phyloP scores from a whole-genome alignment of 1,140 invertebrate species.

The Lucilia sericata region DNA sequence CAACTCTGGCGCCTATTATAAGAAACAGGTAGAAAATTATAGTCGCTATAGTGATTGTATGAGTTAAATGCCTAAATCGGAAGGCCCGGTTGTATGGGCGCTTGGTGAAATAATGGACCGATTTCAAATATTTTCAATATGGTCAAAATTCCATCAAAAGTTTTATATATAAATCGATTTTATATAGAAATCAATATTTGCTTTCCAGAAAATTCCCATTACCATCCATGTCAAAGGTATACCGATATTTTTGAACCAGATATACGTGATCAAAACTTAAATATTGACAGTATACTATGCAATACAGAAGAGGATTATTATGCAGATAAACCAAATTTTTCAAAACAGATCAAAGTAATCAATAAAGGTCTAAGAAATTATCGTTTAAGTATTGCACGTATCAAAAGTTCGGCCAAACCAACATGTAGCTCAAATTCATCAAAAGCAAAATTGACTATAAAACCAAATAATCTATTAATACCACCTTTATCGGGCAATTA shows the following conservation, averaged over 20 bases:
- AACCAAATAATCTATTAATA: conserved; percentile 54
- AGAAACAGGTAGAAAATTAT: too few species aligned
- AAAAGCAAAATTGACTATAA: conserved; percentile 54
- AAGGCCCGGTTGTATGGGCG: too few species aligned
- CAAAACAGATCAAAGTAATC: conserved; percentile 49
- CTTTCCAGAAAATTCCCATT: conserved; percentile 54
- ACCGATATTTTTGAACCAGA: conserved; percentile 58
- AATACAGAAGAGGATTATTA: conserved; percentile 53
- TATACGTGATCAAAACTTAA: conserved; percentile 51
- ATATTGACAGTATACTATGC: conserved; percentile 55
- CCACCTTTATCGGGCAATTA: conserved; percentile 23
- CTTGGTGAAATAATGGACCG: too few species aligned
- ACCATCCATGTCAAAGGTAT: conserved; percentile 58
- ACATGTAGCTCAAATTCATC: conserved; percentile 50
- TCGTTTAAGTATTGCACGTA: conserved; percentile 51
- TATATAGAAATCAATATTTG: too few species aligned
- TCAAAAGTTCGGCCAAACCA: background rate
- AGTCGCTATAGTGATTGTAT: too few species aligned
- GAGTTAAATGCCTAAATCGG: too few species aligned
- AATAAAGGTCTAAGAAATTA: conserved; percentile 55
- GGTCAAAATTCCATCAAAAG: too few species aligned
- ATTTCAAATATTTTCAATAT: too few species aligned
- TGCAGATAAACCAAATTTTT: conserved; percentile 44
- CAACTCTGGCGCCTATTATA: too few species aligned
- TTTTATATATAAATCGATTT: too few species aligned